A percentile compares a stretch with the other conserved stretches of the same genome.
phyloP scores from a whole-genome alignment of 2,888 invertebrate genomes.

The Diadegma fenestrale region DNA sequence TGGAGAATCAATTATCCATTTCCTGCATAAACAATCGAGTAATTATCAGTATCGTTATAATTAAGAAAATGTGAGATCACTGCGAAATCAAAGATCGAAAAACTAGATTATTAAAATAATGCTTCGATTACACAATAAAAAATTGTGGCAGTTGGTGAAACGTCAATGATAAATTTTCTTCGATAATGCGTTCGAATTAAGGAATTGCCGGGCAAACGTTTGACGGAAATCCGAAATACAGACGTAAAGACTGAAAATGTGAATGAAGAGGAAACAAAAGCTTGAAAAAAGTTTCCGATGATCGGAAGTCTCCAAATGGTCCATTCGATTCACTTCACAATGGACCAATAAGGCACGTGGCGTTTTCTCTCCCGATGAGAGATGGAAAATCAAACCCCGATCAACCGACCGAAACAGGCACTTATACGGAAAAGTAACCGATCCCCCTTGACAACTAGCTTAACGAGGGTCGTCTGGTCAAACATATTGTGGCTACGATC shows the following conservation, averaged over 20 bases:
- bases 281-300: constrained; percentile 44
- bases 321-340: constrained; percentile 32
- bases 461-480: constrained; percentile 24
- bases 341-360: constrained; percentile 40
- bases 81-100: background rate
- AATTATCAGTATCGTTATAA: background rate
- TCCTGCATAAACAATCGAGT: background rate
- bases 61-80: background rate
- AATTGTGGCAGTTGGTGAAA: no score
- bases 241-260: background rate
- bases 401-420: constrained; percentile 27
- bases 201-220: background rate
- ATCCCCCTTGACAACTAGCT: constrained; percentile 18
- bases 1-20: constrained; percentile 10
- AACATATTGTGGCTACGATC: constrained; percentile 58
- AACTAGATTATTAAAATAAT: background rate
- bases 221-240: background rate
- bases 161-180: no score
- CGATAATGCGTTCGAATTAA: no score
- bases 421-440: constrained; percentile 45
- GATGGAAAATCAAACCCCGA: constrained; percentile 33
- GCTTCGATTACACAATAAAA: no score
- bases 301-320: constrained; percentile 55
- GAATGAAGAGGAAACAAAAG: background rate
- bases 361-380: constrained; percentile 13